Percentiles rank a stretch among this genome's conserved stretches.
Evolutionary conservation across 2,888 invertebrate genomes (phyloP).

Genomic region (Agrilus mali): DNA sequence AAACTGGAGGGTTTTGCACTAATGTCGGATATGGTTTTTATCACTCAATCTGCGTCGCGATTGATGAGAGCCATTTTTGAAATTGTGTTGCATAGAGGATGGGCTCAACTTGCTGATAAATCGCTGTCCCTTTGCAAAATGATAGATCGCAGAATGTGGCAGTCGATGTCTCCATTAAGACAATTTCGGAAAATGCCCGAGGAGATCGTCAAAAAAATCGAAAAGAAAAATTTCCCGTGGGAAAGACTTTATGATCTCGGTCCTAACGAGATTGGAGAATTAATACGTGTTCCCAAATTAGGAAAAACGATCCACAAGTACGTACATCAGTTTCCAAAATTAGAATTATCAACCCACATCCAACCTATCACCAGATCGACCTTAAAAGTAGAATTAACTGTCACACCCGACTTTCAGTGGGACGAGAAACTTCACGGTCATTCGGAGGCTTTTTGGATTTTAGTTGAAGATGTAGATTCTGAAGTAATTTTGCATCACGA

Average conservation of each 20-base stretch:
- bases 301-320: constrained; percentile 94
- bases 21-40: constrained; percentile 99
- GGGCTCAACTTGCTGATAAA: constrained; percentile 97
- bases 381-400: constrained; percentile 86
- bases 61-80: constrained; percentile 95
- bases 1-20: constrained; percentile 97
- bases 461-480: constrained; percentile 78
- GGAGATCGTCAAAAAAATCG: constrained; percentile 92
- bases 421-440: constrained; percentile 83
- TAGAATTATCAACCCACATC: constrained; percentile 92
- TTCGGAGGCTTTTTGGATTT: constrained; percentile 79
- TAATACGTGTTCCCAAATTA: constrained; percentile 80
- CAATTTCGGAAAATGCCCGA: constrained; percentile 97
- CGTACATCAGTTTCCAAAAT: constrained; percentile 92
- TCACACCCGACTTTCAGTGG: constrained; percentile 99
- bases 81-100: constrained; percentile 80
- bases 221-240: constrained; percentile 95
- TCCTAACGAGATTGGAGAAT: constrained; percentile 93
- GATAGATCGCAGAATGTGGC: constrained; percentile 99
- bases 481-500: constrained; percentile 92
- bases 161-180: constrained; percentile 94
- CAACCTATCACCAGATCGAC: constrained; percentile 94
- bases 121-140: constrained; percentile 93
- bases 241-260: constrained; percentile 90
- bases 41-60: constrained; percentile 93